Evolutionary conservation across 2,113 vertebrate genomes (phyloP).

Genomic region (Pyxicephalus adspersus): DNA sequence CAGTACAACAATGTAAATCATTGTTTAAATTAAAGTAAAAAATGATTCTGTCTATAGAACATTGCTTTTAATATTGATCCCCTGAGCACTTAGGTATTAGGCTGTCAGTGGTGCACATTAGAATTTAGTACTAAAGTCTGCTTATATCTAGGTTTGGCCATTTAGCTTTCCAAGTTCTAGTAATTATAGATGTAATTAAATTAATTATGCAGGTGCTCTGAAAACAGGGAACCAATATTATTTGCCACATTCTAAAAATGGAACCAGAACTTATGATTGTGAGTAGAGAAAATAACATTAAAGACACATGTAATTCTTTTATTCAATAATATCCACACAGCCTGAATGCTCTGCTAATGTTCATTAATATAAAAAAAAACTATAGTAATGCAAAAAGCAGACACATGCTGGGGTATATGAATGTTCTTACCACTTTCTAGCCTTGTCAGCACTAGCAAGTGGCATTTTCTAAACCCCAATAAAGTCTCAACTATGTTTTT

Average conservation of each 20-base stretch:
- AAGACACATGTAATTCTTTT: background rate
- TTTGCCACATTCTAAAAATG: constrained; percentile 17
- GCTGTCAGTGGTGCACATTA: constrained; percentile 6
- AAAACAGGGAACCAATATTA: constrained; percentile 28
- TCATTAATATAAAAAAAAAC: background rate
- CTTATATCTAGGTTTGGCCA: constrained; percentile 29
- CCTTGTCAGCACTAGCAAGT: too few relatives aligned
- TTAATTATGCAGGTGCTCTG: constrained; percentile 40
- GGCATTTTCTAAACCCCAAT: too few relatives aligned
- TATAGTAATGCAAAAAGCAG: background rate
- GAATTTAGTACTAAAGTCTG: constrained; percentile 19
- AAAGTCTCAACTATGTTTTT: too few relatives aligned
- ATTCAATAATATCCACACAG: background rate
- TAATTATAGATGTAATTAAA: constrained; percentile 38
- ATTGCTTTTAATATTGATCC: constrained; percentile 8
- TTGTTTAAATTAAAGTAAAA: constrained; percentile 20
- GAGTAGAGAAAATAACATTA: constrained; percentile 16
- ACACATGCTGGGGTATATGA: background rate
- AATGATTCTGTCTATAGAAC: constrained; percentile 6
- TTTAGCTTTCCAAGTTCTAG: constrained; percentile 9
- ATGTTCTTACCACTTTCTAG: background rate
- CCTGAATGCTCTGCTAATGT: background rate
- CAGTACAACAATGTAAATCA: too few relatives aligned
- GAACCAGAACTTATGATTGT: constrained; percentile 8
- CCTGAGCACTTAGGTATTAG: constrained; percentile 6